Conservation (phyloP, 1,140 invertebrate species). For the Rhopalosiphum maidis region DNA sequence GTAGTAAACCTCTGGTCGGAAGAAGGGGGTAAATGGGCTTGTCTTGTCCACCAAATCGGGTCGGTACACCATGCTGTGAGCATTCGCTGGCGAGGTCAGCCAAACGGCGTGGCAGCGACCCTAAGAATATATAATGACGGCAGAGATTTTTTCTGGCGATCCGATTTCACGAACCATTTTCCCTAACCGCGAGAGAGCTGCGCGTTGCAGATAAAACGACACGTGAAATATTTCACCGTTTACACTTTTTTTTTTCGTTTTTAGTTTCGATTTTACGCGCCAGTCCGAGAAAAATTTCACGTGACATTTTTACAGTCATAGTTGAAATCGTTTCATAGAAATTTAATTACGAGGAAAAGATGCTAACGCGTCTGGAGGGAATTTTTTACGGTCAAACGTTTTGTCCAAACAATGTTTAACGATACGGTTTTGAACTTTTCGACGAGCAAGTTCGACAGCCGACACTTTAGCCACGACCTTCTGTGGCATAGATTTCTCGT, state of each 20-base stretch:
- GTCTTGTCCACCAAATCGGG: not conserved
- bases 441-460: not conserved
- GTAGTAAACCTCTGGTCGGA: not conserved
- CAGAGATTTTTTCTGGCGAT: not conserved
- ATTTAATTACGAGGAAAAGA: not conserved
- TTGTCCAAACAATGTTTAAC: not conserved
- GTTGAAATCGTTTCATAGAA: not conserved
- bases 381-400: not conserved
- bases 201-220: conserved; percentile 11
- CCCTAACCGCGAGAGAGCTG: not conserved
- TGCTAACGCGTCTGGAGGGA: not conserved
- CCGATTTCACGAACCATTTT: conserved; percentile 49
- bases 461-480: not conserved
- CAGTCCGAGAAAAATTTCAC: not conserved
- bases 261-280: not conserved
- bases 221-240: not conserved
- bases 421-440: not conserved
- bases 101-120: not conserved
- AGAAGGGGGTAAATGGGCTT: not conserved
- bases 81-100: not conserved
- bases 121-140: not conserved
- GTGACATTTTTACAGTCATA: not conserved
- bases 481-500: not conserved
- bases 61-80: not conserved
- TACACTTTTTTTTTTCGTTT: not conserved